Conservation (phyloP, 2,797 vertebrate species). For the Serranus cabrilla region DNA sequence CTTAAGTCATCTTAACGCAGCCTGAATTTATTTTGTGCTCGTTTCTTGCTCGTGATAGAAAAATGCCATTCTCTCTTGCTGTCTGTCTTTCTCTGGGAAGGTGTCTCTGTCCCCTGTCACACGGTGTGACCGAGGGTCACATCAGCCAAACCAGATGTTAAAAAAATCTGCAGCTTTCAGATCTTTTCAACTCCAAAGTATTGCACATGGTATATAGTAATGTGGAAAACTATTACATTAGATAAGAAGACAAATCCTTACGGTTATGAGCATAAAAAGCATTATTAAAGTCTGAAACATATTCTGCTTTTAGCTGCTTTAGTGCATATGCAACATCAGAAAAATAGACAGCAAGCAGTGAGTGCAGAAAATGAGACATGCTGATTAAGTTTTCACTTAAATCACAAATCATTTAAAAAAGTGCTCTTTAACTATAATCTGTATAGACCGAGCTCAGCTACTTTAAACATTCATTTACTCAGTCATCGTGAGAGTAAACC, state of each 20-base stretch:
- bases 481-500: constrained; percentile 19
- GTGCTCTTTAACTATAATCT: background rate
- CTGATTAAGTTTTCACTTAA: constrained; percentile 38
- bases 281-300: constrained; percentile 1
- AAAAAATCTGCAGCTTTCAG: constrained; percentile 49
- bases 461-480: constrained; percentile 13
- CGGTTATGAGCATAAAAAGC: background rate
- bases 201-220: background rate
- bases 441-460: background rate
- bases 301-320: background rate
- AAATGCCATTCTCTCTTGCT: constrained; percentile 3
- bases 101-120: constrained; percentile 51
- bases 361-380: background rate
- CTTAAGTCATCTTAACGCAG: background rate
- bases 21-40: background rate
- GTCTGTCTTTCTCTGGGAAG: constrained; percentile 54
- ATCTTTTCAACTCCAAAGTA: constrained; percentile 28
- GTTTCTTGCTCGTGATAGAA: constrained; percentile 21
- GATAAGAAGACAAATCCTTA: background rate
- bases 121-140: constrained; percentile 37
- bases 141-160: constrained; percentile 67
- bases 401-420: constrained; percentile 3
- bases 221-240: background rate
- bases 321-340: background rate
- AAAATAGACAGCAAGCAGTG: background rate